Evolutionary conservation across 2,113 vertebrate genomes (phyloP).

Genomic region (Myiozetetes cayanensis): DNA sequence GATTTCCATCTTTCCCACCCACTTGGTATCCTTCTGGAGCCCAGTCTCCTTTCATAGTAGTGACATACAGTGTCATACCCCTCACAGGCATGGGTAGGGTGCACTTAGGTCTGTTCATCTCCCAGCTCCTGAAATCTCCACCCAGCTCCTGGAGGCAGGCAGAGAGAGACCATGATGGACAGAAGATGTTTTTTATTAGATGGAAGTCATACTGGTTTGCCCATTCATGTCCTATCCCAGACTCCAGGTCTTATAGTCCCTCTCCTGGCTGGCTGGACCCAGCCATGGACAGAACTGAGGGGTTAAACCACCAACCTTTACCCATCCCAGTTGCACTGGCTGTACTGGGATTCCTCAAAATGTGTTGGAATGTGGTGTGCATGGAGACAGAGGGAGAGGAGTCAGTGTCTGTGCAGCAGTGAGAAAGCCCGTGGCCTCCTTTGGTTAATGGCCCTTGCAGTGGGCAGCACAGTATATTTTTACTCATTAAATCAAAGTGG

Average conservation of each 20-base stretch:
- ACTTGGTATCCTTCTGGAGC: background rate
- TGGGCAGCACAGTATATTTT: conserved; percentile 12
- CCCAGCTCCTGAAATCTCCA: background rate
- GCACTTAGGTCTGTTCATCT: background rate
- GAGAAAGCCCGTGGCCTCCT: background rate
- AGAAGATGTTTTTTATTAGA: background rate
- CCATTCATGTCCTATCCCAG: background rate
- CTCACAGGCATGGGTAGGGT: background rate
- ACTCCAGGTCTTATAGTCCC: background rate
- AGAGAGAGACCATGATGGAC: background rate
- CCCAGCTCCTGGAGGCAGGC: background rate
- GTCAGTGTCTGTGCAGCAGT: background rate
- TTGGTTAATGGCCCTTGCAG: background rate
- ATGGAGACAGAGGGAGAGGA: background rate
- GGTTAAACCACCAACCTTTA: background rate
- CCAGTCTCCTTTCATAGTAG: background rate
- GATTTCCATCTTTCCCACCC: background rate
- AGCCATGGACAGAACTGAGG: background rate
- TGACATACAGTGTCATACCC: background rate
- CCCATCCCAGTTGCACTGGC: background rate
- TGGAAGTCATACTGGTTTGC: background rate
- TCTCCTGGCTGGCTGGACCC: background rate
- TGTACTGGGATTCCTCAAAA: background rate
- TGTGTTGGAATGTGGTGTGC: background rate
- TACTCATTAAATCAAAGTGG: conserved; percentile 39